Percentiles rank a stretch among this genome's conserved stretches.
Conservation (phyloP, 2,113 vertebrate species). For the Tiliqua scincoides region DNA sequence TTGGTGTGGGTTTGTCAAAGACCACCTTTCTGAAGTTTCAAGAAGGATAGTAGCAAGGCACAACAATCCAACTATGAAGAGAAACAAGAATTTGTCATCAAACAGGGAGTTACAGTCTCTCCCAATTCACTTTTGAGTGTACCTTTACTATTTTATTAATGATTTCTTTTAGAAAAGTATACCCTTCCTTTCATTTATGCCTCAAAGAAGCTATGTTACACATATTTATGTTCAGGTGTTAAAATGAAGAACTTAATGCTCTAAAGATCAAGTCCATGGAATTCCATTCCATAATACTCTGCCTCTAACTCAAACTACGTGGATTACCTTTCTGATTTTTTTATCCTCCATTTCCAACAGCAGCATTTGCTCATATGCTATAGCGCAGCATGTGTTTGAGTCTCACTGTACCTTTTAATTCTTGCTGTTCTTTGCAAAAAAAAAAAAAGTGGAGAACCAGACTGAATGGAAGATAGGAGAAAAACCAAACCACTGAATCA, state of each 20-base stretch:
- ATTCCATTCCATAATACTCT: background rate
- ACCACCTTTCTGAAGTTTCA: background rate
- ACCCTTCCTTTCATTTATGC: too few relatives aligned
- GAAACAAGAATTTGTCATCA: background rate
- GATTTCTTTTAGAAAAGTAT: too few relatives aligned
- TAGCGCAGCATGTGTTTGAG: background rate
- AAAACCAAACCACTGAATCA: too few relatives aligned
- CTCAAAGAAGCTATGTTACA: background rate
- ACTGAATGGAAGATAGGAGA: too few relatives aligned
- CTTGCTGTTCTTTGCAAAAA: background rate
- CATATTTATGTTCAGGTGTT: too few relatives aligned
- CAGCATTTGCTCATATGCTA: background rate
- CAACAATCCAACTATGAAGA: background rate
- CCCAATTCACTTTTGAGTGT: background rate
- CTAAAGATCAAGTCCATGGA: background rate
- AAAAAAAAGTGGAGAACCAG: background rate
- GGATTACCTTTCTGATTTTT: background rate
- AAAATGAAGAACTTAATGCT: background rate
- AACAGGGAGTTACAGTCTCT: too few relatives aligned
- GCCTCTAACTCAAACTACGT: background rate
- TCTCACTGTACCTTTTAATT: background rate
- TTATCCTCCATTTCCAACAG: background rate
- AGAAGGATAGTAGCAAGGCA: too few relatives aligned
- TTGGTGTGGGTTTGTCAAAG: background rate
- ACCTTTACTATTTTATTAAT: background rate